Conservation (phyloP, 2,888 invertebrate species). For the Mesodorylaimus sp. region DNA sequence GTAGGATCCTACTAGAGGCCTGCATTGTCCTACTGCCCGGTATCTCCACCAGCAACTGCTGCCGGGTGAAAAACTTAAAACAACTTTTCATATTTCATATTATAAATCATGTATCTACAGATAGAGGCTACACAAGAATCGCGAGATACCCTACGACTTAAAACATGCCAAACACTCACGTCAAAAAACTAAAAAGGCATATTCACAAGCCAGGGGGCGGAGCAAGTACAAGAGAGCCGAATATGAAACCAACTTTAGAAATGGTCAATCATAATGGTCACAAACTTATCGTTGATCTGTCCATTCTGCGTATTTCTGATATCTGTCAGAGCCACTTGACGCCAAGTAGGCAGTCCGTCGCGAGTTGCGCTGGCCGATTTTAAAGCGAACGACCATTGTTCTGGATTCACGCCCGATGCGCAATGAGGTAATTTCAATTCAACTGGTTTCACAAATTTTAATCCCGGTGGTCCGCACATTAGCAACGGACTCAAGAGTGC, state of each 20-base stretch:
- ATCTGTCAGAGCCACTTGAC: conserved; percentile 1
- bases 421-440: conserved; percentile 67
- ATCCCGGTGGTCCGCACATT: conserved; percentile 84
- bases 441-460: conserved; percentile 68
- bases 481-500: conserved; percentile 79
- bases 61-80: too few species aligned
- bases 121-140: too few species aligned
- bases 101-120: too few species aligned
- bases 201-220: not conserved
- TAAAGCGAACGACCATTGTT: conserved; percentile 39
- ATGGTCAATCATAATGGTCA: conserved; percentile 75
- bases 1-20: too few species aligned
- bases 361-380: conserved; percentile 29
- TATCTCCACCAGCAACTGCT: too few species aligned
- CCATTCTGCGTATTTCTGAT: conserved; percentile 34
- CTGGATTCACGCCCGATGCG: conserved; percentile 33
- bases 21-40: too few species aligned
- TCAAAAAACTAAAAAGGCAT: not conserved
- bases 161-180: too few species aligned
- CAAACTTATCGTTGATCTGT: conserved; percentile 57
- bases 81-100: too few species aligned
- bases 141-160: too few species aligned
- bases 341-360: conserved; percentile 13
- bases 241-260: conserved; percentile 40
- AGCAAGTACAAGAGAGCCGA: not conserved